Conservation (phyloP, 2,113 vertebrate genomes). For the Siphamia tubifer region DNA sequence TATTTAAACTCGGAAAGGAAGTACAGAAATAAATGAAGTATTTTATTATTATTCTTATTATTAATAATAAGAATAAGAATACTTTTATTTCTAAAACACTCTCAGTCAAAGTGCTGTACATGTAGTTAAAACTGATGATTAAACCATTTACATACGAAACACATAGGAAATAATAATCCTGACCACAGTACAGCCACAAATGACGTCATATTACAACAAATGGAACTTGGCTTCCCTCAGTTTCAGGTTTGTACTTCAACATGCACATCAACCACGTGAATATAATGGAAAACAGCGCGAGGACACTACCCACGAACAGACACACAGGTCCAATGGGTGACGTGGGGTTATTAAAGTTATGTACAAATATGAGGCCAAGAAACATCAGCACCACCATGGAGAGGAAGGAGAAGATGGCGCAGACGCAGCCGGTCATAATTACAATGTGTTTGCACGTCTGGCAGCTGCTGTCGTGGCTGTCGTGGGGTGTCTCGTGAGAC, state of each 20-base stretch:
- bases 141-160: no score
- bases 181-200: background rate
- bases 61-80: no score
- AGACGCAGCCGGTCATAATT: slow-evolving; percentile 79
- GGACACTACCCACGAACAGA: slow-evolving; percentile 15
- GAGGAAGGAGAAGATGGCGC: slow-evolving; percentile 70
- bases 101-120: no score
- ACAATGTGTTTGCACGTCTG: slow-evolving; percentile 81
- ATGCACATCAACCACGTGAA: slow-evolving; percentile 38
- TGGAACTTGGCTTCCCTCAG: background rate
- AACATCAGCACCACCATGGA: slow-evolving; percentile 28
- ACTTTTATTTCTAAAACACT: no score
- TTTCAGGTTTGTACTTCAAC: slow-evolving; percentile 12
- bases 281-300: slow-evolving; percentile 25
- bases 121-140: no score
- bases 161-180: no score
- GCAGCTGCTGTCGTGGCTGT: slow-evolving; percentile 72
- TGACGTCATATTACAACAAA: background rate
- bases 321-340: background rate
- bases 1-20: no score
- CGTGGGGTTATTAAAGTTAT: background rate
- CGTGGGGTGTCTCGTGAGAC: slow-evolving; percentile 1
- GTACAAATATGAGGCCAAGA: slow-evolving; percentile 37
- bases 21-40: no score
- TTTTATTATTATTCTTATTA: no score